Conservation (phyloP, 2,888 invertebrate species). For the Heteromurus nitidus region DNA sequence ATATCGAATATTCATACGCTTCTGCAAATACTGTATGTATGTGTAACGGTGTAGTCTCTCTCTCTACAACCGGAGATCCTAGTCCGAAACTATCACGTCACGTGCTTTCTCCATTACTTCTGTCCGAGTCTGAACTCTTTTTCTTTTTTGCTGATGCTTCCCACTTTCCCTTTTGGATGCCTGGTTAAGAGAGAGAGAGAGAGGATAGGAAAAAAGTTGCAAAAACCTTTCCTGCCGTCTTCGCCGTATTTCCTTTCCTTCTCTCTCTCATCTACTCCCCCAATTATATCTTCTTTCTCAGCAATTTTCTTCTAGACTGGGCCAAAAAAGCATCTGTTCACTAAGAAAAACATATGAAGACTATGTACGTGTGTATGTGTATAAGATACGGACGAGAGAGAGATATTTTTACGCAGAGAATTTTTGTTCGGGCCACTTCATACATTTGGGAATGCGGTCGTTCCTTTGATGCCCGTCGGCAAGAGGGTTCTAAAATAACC, state of each 20-base stretch:
- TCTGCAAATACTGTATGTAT: no score
- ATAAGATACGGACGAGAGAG: neutral
- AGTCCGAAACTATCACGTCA: neutral
- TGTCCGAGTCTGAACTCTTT: no score
- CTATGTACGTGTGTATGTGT: neutral
- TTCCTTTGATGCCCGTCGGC: neutral
- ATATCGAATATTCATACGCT: no score
- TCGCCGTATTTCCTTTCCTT: neutral
- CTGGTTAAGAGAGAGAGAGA: neutral
- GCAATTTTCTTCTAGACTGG: neutral
- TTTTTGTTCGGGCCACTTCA: no score
- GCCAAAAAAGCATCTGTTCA: neutral
- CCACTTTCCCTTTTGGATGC: neutral
- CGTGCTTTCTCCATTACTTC: neutral
- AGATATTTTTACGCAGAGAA: no score
- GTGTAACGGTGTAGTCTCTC: no score
- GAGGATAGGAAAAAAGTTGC: slow-evolving; percentile 1
- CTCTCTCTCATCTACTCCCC: neutral
- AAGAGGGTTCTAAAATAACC: slow-evolving; percentile 8
- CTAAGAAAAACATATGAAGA: neutral
- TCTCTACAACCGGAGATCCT: no score
- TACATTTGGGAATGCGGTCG: neutral
- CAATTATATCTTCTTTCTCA: slow-evolving; percentile 7
- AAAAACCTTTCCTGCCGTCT: neutral
- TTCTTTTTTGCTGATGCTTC: neutral